Conservation (phyloP, 1,140 invertebrate genomes). For the Heliconius himera region DNA sequence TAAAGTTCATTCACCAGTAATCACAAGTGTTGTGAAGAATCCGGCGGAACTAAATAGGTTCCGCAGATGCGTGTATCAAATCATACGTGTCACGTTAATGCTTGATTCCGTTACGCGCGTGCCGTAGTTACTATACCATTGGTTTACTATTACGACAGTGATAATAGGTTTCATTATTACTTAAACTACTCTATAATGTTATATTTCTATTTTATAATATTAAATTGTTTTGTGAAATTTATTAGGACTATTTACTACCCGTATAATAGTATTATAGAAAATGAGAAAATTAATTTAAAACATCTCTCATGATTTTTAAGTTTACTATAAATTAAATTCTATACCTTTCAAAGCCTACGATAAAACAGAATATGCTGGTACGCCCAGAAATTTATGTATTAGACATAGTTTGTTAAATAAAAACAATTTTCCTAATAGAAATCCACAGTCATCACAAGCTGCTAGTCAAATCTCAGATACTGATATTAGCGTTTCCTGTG, state of each 20-base stretch:
- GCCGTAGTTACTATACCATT: conserved; percentile 33
- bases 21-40: conserved; percentile 55
- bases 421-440: background rate
- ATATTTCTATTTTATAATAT: background rate
- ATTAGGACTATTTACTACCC: too few species aligned
- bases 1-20: conserved; percentile 41
- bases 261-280: too few species aligned
- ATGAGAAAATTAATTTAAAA: too few species aligned
- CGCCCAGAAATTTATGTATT: too few species aligned
- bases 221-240: background rate
- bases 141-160: conserved; percentile 2
- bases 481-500: background rate
- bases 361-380: too few species aligned
- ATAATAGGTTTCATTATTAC: background rate
- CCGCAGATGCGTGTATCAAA: conserved; percentile 52
- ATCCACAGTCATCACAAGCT: background rate
- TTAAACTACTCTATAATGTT: background rate
- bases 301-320: too few species aligned
- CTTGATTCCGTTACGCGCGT: conserved; percentile 60
- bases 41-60: conserved; percentile 57
- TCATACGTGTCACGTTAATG: conserved; percentile 54
- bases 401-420: too few species aligned
- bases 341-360: too few species aligned
- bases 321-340: too few species aligned
- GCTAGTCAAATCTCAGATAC: background rate